Conservation (phyloP, 2,113 vertebrate genomes). For the Oryctolagus cuniculus region mOryCun1.1 NC_091442.1:7119001-7119500, state of each 20-base stretch:
- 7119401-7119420: no score
- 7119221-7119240: neutral
- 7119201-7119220: accelerated
- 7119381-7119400: neutral
- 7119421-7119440: no score
- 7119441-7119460: no score
- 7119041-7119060: neutral
- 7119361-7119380: neutral
- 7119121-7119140: neutral
- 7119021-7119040: neutral
- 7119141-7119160: neutral
- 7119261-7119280: neutral
- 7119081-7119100: neutral
- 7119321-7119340: neutral
- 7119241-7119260: neutral
- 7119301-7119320: no score
- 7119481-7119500: no score
- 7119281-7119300: neutral
- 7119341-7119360: neutral
- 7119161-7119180: neutral
- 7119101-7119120: neutral
- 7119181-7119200: neutral
- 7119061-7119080: neutral
- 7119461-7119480: no score
- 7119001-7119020: neutral